Evolutionary conservation across 1,140 invertebrate species (phyloP).

Genomic region (Drosophila repleta): DNA sequence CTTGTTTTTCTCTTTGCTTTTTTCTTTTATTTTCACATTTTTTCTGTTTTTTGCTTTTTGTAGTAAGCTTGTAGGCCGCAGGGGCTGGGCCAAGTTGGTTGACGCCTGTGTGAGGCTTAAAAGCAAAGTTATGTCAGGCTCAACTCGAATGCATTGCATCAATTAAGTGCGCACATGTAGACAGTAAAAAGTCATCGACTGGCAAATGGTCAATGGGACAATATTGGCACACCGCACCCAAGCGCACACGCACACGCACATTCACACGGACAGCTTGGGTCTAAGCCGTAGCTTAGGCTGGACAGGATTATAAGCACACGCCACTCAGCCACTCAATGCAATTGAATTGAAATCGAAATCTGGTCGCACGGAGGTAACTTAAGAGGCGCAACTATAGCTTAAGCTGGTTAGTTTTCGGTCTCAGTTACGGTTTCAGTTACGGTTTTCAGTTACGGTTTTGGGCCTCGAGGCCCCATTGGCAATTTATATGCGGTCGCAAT

Average conservation of each 20-base stretch:
- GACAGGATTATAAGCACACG: constrained; percentile 43
- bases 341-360: constrained; percentile 53
- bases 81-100: constrained; percentile 5
- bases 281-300: constrained; percentile 36
- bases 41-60: constrained; percentile 7
- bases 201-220: constrained; percentile 41
- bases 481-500: constrained; percentile 56
- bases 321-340: constrained; percentile 42
- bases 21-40: not conserved
- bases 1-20: not conserved
- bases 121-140: constrained; percentile 60
- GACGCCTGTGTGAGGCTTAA: constrained; percentile 40
- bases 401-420: constrained; percentile 1
- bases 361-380: constrained; percentile 26
- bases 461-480: constrained; percentile 6
- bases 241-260: not conserved
- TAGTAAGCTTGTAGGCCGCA: not conserved
- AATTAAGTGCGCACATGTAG: constrained; percentile 51
- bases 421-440: not conserved
- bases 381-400: constrained; percentile 44
- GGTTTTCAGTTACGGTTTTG: not conserved
- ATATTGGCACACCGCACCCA: constrained; percentile 6
- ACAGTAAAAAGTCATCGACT: constrained; percentile 56
- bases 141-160: constrained; percentile 54
- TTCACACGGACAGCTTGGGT: not conserved